A percentile compares a stretch with the other conserved stretches of the same genome.
Conservation (phyloP, 2,113 vertebrate species). For the Axis porcinus region DNA sequence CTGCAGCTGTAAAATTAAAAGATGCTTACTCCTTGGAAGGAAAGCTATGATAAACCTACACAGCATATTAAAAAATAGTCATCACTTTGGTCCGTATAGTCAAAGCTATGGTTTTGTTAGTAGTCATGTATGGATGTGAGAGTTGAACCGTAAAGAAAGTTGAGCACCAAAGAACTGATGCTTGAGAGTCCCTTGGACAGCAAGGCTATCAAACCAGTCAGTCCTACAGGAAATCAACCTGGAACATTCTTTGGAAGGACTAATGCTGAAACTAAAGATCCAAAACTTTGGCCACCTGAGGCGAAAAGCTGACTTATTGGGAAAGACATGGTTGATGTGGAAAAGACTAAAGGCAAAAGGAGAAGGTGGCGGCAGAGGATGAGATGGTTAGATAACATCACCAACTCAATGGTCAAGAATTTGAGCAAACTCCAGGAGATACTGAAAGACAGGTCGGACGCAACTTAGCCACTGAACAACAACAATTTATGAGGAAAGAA, state of each 20-base stretch:
- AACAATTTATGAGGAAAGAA: neutral
- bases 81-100: neutral
- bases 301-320: neutral
- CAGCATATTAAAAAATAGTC: neutral
- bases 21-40: neutral
- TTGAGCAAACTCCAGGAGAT: neutral
- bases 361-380: neutral
- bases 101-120: neutral
- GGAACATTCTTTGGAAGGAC: neutral
- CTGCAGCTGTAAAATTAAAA: neutral
- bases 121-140: neutral
- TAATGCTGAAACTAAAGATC: neutral
- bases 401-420: neutral
- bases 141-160: neutral
- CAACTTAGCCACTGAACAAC: neutral
- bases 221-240: neutral
- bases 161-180: neutral
- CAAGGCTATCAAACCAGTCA: neutral
- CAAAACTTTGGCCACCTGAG: neutral
- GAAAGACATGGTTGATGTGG: neutral
- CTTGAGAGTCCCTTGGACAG: neutral
- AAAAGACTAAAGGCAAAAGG: neutral
- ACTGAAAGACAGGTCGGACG: fast-evolving
- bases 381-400: neutral
- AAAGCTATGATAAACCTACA: neutral